These are phyloP conservation scores for Phyllotreta cruciferae DNA, from an alignment of 2,888 invertebrate genomes.

Conservation along the genomic window DNA sequence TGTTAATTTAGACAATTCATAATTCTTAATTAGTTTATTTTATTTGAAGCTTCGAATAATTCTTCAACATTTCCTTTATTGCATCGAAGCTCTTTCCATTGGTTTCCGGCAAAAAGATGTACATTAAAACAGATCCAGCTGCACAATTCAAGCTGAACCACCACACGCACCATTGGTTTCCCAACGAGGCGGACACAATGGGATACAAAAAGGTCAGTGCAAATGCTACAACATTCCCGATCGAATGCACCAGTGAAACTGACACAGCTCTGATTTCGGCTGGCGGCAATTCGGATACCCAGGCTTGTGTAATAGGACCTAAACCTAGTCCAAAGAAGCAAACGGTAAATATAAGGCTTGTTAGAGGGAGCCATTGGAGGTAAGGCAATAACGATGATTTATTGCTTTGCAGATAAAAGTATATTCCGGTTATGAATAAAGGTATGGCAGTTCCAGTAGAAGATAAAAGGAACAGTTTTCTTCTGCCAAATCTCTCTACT, in stretches of 20 bases:
- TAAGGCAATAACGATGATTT: conserved; percentile 1
- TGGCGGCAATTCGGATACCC: conserved; percentile 22
- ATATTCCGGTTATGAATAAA: conserved; percentile 64
- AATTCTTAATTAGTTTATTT: too few relatives aligned
- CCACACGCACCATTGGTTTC: too few relatives aligned
- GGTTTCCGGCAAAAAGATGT: conserved; percentile 30
- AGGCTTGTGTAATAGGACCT: conserved; percentile 19
- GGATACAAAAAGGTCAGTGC: conserved; percentile 18
- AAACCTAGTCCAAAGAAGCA: conserved; percentile 21
- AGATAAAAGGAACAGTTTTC: conserved; percentile 72
- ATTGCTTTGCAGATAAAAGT: too few relatives aligned
- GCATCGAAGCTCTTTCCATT: conserved; percentile 26
- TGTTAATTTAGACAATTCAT: too few relatives aligned
- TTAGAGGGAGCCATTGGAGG: conserved; percentile 4
- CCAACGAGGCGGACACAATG: conserved; percentile 5
- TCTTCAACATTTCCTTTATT: conserved; percentile 23
- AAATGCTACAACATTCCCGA: background rate
- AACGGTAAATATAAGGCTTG: conserved; percentile 3
- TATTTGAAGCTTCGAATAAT: background rate
- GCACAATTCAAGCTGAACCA: conserved; percentile 17
- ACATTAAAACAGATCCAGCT: conserved; percentile 17
- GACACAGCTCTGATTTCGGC: conserved; percentile 19
- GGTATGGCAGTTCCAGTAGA: conserved; percentile 69
- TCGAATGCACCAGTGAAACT: conserved; percentile 17
- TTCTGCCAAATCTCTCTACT: conserved; percentile 77